Conservation (phyloP, 2,888 invertebrate genomes). For the Polietes domitor region DNA sequence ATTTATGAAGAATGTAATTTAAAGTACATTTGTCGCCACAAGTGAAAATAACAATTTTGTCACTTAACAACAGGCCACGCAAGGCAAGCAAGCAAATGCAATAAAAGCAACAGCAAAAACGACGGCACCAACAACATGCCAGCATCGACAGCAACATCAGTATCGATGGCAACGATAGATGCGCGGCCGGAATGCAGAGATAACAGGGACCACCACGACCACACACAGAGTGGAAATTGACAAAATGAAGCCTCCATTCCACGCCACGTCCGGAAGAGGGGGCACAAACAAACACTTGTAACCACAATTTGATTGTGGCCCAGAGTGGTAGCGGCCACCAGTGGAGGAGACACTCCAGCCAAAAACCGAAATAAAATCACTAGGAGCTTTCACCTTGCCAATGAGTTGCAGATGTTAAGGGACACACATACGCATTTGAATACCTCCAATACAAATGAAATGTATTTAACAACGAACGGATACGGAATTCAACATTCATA, state of each 20-base stretch:
- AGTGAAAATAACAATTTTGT: conserved; percentile 71
- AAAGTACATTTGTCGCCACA: conserved; percentile 69
- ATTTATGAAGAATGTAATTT: conserved; percentile 68
- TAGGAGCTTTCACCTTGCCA: conserved; percentile 65
- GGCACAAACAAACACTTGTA: conserved; percentile 56
- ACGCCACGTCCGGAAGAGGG: not conserved
- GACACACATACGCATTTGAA: conserved; percentile 19
- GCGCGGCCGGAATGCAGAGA: conserved; percentile 46
- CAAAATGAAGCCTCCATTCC: not conserved
- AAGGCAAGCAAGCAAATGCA: not conserved
- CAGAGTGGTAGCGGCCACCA: conserved; percentile 20
- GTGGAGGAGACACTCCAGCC: not conserved
- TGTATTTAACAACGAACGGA: not conserved
- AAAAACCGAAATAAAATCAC: conserved; percentile 61
- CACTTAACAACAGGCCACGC: conserved; percentile 62
- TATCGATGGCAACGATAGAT: conserved; percentile 40
- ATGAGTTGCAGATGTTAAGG: conserved; percentile 30
- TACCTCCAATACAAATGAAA: not conserved
- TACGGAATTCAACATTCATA: not conserved
- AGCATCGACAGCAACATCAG: conserved; percentile 15
- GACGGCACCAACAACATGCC: conserved; percentile 11
- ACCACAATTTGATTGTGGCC: conserved; percentile 70
- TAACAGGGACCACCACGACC: conserved; percentile 37
- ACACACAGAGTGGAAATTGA: not conserved
- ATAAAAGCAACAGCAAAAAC: conserved; percentile 43